Evolutionary conservation across 2,888 invertebrate genomes (phyloP).

Genomic region (Metallyticus violacea): DNA sequence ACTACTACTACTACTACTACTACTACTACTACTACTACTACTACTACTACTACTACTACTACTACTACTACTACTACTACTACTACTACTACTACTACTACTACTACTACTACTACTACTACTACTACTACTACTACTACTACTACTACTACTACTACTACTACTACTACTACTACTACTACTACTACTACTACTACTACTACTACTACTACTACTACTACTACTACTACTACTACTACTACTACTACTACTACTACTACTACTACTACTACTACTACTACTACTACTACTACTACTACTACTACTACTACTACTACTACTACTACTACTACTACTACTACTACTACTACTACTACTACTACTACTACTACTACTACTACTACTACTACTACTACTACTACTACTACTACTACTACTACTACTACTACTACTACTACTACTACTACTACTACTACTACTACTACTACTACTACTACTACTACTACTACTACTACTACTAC

Average conservation of each 20-base stretch:
- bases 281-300: conserved; percentile 17
- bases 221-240: conserved; percentile 15
- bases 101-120: conserved; percentile 17
- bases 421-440: conserved; percentile 17
- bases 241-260: conserved; percentile 17
- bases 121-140: conserved; percentile 15
- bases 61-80: conserved; percentile 17
- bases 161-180: conserved; percentile 17
- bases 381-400: conserved; percentile 15
- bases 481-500: conserved; percentile 17
- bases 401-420: conserved; percentile 17
- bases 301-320: conserved; percentile 15
- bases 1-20: conserved; percentile 17
- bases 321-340: conserved; percentile 17
- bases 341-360: conserved; percentile 17
- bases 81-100: conserved; percentile 17
- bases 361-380: conserved; percentile 17
- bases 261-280: conserved; percentile 17
- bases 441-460: conserved; percentile 17
- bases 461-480: conserved; percentile 15
- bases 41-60: conserved; percentile 15
- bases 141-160: conserved; percentile 17
- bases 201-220: conserved; percentile 17
- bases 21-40: conserved; percentile 17
- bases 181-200: conserved; percentile 17